Conservation (phyloP, 2,888 invertebrate genomes). For the Conomelus anceps region DNA sequence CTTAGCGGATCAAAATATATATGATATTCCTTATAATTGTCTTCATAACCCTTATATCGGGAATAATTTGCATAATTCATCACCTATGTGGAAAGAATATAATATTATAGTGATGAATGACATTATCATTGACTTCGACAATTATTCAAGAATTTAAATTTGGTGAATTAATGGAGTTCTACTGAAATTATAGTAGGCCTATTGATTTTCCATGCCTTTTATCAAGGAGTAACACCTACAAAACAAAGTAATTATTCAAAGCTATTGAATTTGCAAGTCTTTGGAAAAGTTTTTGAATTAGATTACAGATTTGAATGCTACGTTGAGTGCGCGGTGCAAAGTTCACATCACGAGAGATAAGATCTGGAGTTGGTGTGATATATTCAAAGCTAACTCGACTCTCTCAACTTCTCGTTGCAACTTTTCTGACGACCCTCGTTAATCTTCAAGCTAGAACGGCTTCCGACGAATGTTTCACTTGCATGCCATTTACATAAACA, state of each 20-base stretch:
- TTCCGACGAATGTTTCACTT: not conserved
- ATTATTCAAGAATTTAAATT: no score
- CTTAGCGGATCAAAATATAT: no score
- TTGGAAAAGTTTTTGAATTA: not conserved
- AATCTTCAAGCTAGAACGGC: not conserved
- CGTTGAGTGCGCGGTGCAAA: not conserved
- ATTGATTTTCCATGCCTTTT: not conserved
- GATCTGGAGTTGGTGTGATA: not conserved
- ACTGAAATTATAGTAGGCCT: not conserved
- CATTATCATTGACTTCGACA: no score
- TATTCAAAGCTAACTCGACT: not conserved
- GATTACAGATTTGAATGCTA: not conserved
- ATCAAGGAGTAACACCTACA: not conserved
- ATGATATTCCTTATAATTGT: no score
- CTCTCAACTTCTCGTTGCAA: not conserved
- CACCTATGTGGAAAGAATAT: no score
- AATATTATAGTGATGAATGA: no score
- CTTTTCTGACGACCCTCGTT: not conserved
- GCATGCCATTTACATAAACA: not conserved
- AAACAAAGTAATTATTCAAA: not conserved
- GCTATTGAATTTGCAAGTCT: not conserved
- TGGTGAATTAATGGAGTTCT: no score
- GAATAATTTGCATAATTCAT: no score
- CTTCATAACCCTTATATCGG: no score
- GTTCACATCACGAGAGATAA: not conserved